Percentiles rank a stretch among this genome's conserved stretches.
These are phyloP conservation scores for Protobothrops mucrosquamatus DNA, from an alignment of 2,113 vertebrate species.

Conservation along the genomic window DNA sequence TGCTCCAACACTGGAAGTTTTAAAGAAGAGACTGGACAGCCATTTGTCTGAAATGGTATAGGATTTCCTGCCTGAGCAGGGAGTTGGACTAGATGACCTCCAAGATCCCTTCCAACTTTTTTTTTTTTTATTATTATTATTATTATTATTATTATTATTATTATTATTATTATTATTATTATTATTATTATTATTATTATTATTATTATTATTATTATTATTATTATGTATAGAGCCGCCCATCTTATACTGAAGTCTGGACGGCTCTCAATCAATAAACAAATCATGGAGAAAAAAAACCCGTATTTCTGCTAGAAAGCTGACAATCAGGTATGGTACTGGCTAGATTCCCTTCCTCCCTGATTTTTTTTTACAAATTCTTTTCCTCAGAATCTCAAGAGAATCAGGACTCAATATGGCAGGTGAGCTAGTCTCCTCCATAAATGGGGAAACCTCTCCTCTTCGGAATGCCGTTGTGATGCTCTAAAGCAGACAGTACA, in stretches of 20 bases:
- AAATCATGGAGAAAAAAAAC: background rate
- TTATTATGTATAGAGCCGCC: background rate
- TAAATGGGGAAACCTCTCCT: background rate
- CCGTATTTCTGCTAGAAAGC: background rate
- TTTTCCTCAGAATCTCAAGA: background rate
- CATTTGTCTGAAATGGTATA: too few relatives aligned
- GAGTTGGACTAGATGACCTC: too few relatives aligned
- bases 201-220: too few relatives aligned
- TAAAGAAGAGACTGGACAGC: too few relatives aligned
- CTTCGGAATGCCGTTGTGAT: background rate
- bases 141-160: too few relatives aligned
- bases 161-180: too few relatives aligned
- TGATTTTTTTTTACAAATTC: background rate
- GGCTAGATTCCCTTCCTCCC: background rate
- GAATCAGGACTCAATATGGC: background rate
- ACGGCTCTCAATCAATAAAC: background rate
- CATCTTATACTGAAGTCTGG: background rate
- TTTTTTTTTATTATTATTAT: too few relatives aligned
- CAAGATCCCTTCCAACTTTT: too few relatives aligned
- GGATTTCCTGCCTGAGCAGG: too few relatives aligned
- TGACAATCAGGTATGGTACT: background rate
- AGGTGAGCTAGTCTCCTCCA: background rate
- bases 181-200: too few relatives aligned
- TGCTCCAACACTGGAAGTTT: too few relatives aligned
- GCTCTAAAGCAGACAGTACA: background rate